Base-by-base conservation (phyloP, 2,888 invertebrate species). In the Copidosoma aretas region DNA sequence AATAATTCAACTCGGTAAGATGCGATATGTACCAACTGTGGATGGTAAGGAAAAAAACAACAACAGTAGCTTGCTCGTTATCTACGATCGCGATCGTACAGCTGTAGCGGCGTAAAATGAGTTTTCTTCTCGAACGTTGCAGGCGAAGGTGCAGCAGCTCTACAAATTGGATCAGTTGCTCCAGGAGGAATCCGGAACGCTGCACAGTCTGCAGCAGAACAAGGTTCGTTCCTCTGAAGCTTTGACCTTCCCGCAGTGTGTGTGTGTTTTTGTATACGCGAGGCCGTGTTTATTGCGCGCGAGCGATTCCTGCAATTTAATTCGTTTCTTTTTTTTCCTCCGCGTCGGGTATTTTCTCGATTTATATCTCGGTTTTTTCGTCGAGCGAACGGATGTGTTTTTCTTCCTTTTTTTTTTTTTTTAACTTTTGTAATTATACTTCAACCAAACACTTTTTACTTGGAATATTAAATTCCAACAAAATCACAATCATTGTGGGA, bases 101-200 rank as follows among this genome's bases (percentile, higher is more conserved):
- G n/a, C n/a, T n/a, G n/a, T n/a, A n/a, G n/a, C n/a, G 2, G 32
- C 32, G 8, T 12, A 14, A 46, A 12, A 46, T 46, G 43, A 46
- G 43, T 46, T 46, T 14, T 46, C 52, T 41, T 63, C 43, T 51
- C 21, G 52, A 64, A 67, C 46, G 70, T 82, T 80, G 52, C 78
- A 90, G 89, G 86, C 87, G 81, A 95, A 90, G 87, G 92, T 94
- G 68, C 91, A 87, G 84, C 92, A 89, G 86, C 87, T 89, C 78
- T 94, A 89, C 86, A 91, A 88, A 84, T 87, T 88, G 84, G 95
- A 88, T 88, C 89, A 88, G 82, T 86, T 90, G 75, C 86, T 92
- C 53, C 91, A 92, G 79, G 91, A 92, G 81, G 91, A 92, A 81
- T 91, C 91, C 12, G 89, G 89, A 71, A 90, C 89, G 46, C 85